A percentile compares a stretch with the other conserved stretches of the same genome.
Evolutionary conservation across 30 jellyfish, hydroid and myxozoan genomes (phyloP).

Genomic region (Aurelia aurita): DNA sequence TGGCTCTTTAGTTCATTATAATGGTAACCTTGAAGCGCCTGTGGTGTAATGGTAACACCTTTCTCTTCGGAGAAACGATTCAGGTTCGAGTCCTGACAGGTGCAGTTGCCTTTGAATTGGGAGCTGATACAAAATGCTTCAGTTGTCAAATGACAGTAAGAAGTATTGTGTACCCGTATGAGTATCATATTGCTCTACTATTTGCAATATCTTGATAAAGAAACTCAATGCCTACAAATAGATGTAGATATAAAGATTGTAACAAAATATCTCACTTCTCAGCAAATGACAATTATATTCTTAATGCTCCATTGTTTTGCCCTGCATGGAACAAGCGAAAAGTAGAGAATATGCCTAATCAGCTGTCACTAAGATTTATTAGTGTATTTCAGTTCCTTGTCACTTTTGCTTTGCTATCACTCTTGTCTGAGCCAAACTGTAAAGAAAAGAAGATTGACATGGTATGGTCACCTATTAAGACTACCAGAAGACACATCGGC

Average conservation of each 20-base stretch:
- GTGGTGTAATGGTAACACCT: constrained; percentile 33
- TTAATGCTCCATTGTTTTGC: neutral
- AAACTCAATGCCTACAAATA: no score
- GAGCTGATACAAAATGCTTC: neutral
- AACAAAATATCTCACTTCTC: no score
- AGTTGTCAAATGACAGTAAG: neutral
- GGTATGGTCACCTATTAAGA: no score
- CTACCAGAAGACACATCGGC: no score
- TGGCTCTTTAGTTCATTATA: neutral
- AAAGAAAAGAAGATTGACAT: no score
- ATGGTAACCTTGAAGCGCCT: constrained; percentile 12
- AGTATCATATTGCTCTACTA: neutral
- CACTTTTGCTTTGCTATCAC: neutral
- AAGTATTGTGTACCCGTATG: neutral
- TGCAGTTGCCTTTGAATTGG: constrained; percentile 9
- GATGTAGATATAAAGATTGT: no score
- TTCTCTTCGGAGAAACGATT: constrained; percentile 30
- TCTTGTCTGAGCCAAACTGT: no score
- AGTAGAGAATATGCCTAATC: constrained; percentile 28
- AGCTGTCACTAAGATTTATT: constrained; percentile 6
- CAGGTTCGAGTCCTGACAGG: constrained; percentile 48
- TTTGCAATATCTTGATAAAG: no score
- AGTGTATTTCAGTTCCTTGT: no score
- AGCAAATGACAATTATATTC: no score
- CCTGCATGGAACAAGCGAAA: constrained; percentile 42